A percentile compares a stretch with the other conserved stretches of the same genome.
Evolutionary conservation across 2,113 vertebrate genomes (phyloP).

Genomic region (Callopanchax toddi): DNA sequence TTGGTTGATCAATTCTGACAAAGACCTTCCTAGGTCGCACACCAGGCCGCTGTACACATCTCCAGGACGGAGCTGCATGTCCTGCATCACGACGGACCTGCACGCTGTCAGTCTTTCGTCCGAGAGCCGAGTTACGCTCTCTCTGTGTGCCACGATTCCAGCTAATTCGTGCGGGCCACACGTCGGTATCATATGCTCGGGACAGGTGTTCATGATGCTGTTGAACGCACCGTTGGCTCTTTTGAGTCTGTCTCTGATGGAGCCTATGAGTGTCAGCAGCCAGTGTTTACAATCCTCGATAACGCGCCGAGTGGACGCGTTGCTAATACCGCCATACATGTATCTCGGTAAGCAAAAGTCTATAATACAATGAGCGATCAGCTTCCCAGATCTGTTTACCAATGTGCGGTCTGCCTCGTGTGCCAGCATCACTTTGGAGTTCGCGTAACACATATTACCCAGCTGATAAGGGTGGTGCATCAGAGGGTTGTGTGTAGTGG

Average conservation of each 20-base stretch:
- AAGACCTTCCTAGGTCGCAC: neutral
- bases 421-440: neutral
- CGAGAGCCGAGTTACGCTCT: neutral
- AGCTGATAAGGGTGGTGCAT: neutral
- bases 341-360: neutral
- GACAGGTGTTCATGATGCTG: constrained; percentile 2
- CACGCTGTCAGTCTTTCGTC: neutral
- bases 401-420: neutral
- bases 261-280: fast-evolving
- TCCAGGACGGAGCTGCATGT: neutral
- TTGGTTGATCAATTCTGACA: neutral
- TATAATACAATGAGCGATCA: neutral
- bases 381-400: neutral
- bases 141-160: fast-evolving
- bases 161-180: neutral
- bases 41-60: neutral
- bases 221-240: neutral
- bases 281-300: neutral
- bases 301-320: too few relatives aligned
- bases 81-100: neutral
- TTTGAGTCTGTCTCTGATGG: neutral
- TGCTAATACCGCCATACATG: neutral
- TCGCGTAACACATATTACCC: neutral
- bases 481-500: too few relatives aligned
- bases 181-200: constrained; percentile 4